Base-by-base conservation (phyloP, 2,888 invertebrate genomes). In the Meteorus cinctellus region DNA sequence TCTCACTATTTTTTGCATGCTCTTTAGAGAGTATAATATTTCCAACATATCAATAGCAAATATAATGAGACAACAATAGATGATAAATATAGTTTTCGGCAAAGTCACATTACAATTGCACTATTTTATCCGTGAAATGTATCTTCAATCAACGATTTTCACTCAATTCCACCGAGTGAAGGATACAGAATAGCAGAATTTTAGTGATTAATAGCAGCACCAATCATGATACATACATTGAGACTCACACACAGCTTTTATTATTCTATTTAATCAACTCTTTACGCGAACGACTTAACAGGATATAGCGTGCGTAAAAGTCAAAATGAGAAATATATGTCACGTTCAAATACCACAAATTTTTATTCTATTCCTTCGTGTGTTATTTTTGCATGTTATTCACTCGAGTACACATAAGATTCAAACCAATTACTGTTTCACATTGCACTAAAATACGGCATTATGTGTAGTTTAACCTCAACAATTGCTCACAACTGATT, bases 191-290 rank as follows among this genome's bases (percentile, higher is more conserved):
- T 63, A 66, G 65, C 72, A n/a, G 31, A 48, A 27, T 63, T 63
- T 63, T 48, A 29, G 41, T 27, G 45, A 29, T 62, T 63, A 45
- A 63, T 69, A 72, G 63, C 48, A 72, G 16, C 72, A 72, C 63
- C 72, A 72, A 72, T 72, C 63, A 72, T 70, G 19, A 55, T 29
- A 59, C 29, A 65, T 29, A 70, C 62, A 75, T 29, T 66, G 36
- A 67, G 59, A 70, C 31, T 41, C 59, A 48, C 19, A 31, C n/a
- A 19, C 27, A 71, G 59, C 41, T 75, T 71, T 41, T 66, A 73
- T 73, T 66, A 34, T 73, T 73, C 66, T 55, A 73, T 73, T 65
- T 36, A 59, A 73, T 66, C 55, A n/a, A 55, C 48, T 27, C 55
- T 10, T 19, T 31, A 66, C 16, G 12, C 63, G 24, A 48, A 34